A percentile compares a stretch with the other conserved stretches of the same genome.
Evolutionary conservation across 2,888 invertebrate genomes (phyloP).

Genomic region (Altica lythri): DNA sequence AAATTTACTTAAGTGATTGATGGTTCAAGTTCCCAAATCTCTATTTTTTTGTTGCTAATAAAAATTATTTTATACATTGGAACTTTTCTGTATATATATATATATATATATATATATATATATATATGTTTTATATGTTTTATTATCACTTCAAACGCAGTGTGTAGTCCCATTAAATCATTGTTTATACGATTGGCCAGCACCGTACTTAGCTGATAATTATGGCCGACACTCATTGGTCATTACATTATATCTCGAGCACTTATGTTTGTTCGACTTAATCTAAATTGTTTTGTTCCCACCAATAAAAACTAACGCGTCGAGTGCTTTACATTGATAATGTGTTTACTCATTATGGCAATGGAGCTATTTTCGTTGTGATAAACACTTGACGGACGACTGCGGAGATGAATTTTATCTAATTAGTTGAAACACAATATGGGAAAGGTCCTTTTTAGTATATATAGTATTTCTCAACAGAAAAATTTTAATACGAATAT

Average conservation of each 20-base stretch:
- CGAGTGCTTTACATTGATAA: constrained; percentile 33
- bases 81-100: too few relatives aligned
- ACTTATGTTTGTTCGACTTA: constrained; percentile 28
- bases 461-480: too few relatives aligned
- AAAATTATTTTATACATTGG: too few relatives aligned
- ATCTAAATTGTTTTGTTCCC: constrained; percentile 34
- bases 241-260: constrained; percentile 27
- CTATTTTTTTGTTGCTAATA: too few relatives aligned
- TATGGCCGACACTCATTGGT: constrained; percentile 31
- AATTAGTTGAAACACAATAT: constrained; percentile 2
- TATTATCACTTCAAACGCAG: too few relatives aligned
- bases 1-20: too few relatives aligned
- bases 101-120: too few relatives aligned
- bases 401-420: constrained; percentile 1
- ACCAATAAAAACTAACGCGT: constrained; percentile 32
- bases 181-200: constrained; percentile 27
- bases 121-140: background rate
- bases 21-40: too few relatives aligned
- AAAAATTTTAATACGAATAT: too few relatives aligned
- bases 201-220: constrained; percentile 24
- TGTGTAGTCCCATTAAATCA: constrained; percentile 18
- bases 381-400: constrained; percentile 19
- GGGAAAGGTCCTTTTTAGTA: too few relatives aligned
- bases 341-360: constrained; percentile 28
- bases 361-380: constrained; percentile 24